A percentile compares a stretch with the other conserved stretches of the same genome.
These are phyloP conservation scores for Dipodomys spectabilis DNA, from an alignment of 2,113 vertebrate genomes.

Conservation along the genomic window DNA sequence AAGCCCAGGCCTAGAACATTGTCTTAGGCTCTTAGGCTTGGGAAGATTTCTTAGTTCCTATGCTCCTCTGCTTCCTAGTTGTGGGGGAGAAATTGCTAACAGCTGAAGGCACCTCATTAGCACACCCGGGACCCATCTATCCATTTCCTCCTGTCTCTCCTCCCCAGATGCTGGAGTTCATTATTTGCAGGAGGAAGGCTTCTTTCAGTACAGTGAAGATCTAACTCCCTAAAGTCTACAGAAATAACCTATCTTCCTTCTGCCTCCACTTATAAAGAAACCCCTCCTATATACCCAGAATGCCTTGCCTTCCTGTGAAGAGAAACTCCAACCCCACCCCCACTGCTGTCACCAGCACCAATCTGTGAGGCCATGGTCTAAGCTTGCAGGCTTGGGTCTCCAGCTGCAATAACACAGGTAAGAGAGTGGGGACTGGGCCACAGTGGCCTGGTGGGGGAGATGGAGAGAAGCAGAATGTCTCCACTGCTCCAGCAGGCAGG, in stretches of 20 bases:
- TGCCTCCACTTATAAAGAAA: neutral
- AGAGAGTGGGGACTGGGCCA: neutral
- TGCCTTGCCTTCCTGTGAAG: neutral
- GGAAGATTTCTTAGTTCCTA: neutral
- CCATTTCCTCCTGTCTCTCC: neutral
- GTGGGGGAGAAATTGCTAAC: neutral
- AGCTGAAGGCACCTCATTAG: neutral
- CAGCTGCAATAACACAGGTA: neutral
- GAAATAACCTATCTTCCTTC: neutral
- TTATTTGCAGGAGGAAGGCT: neutral
- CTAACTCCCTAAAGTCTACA: neutral
- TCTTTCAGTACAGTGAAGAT: constrained; percentile 1
- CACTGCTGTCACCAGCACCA: neutral
- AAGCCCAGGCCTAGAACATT: neutral
- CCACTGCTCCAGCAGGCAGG: neutral
- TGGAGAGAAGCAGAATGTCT: neutral
- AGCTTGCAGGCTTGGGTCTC: neutral
- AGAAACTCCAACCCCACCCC: neutral
- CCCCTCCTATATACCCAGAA: neutral
- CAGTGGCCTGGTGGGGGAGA: neutral
- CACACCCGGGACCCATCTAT: neutral
- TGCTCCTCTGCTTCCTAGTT: neutral
- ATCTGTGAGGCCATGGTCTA: neutral
- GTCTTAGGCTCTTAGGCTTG: neutral
- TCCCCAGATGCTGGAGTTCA: neutral